Conservation (phyloP, 2,797 vertebrate species). For the Crocodylus rhombifer region DNA sequence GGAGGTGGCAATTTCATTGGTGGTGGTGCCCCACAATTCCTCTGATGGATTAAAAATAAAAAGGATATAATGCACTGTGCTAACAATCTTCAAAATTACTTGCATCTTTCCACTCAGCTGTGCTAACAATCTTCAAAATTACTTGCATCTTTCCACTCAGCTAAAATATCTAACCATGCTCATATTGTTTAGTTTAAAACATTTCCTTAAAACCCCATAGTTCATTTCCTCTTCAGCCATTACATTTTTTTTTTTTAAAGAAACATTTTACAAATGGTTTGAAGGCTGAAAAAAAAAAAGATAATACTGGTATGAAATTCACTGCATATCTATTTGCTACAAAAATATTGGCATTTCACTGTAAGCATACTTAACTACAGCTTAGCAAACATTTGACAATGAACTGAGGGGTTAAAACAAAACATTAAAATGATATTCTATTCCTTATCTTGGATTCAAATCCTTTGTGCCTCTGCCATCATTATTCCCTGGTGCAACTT, state of each 20-base stretch:
- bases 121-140: neutral
- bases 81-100: neutral
- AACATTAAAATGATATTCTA: neutral
- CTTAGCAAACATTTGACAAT: neutral
- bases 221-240: neutral
- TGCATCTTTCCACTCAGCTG: neutral
- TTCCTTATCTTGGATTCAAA: neutral
- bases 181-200: neutral
- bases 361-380: neutral
- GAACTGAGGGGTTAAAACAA: slow-evolving; percentile 15
- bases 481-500: neutral
- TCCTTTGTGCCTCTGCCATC: neutral
- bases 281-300: neutral
- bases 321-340: neutral
- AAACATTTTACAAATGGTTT: neutral
- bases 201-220: neutral
- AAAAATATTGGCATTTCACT: neutral
- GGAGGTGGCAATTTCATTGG: slow-evolving; percentile 85
- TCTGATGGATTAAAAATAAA: slow-evolving; percentile 70
- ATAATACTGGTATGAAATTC: neutral
- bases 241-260: neutral
- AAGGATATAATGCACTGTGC: neutral
- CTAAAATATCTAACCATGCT: neutral
- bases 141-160: neutral
- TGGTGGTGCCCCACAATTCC: slow-evolving; percentile 76